Percentiles rank a stretch among this genome's conserved stretches.
Evolutionary conservation across 2,113 vertebrate genomes (phyloP).

Genomic region (Microcebus griseorufus): DNA sequence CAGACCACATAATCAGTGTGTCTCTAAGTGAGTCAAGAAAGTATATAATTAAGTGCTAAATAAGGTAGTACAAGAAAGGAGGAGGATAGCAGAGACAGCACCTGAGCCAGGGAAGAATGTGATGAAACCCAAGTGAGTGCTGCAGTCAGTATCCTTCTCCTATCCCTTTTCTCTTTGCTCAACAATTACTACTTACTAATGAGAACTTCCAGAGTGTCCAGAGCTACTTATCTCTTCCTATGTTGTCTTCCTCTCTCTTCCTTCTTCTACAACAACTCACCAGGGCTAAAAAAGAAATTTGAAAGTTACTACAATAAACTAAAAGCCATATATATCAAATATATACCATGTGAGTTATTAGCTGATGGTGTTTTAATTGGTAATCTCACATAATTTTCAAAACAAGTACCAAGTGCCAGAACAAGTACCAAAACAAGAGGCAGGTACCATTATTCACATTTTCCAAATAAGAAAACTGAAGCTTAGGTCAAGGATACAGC

Average conservation of each 20-base stretch:
- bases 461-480: slow-evolving; percentile 31
- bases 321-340: slow-evolving; percentile 18
- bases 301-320: slow-evolving; percentile 33
- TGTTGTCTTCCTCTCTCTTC: slow-evolving; percentile 13
- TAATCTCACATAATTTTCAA: slow-evolving; percentile 14
- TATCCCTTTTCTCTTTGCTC: background rate
- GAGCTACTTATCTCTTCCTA: slow-evolving; percentile 31
- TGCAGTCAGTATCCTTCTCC: background rate
- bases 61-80: background rate
- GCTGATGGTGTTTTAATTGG: background rate
- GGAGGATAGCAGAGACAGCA: background rate
- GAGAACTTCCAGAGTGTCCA: background rate
- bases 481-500: background rate
- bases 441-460: slow-evolving; percentile 4
- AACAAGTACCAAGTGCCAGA: background rate
- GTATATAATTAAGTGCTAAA: background rate
- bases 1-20: background rate
- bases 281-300: slow-evolving; percentile 45
- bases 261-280: slow-evolving; percentile 51
- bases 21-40: slow-evolving; percentile 23
- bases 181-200: background rate
- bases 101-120: background rate
- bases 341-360: slow-evolving; percentile 33
- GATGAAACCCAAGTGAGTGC: background rate
- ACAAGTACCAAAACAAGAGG: background rate